Evolutionary conservation across 2,888 invertebrate species (phyloP), one percentile per base, ranked within the genome.

Genomic region (Amiota minor): DNA sequence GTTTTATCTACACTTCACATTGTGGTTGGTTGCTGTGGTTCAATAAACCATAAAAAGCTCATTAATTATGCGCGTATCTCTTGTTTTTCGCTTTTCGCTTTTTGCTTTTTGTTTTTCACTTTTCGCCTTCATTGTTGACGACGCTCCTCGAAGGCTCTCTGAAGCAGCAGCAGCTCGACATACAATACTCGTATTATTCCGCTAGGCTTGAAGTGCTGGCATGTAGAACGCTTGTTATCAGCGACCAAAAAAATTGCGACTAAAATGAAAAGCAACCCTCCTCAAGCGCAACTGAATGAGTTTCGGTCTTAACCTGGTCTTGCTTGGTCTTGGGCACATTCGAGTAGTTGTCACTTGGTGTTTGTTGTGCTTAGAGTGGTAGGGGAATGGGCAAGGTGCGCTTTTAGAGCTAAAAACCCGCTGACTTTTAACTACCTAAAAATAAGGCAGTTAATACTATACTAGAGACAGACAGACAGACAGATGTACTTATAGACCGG

Each of bases 41-140:
- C 87, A 88, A 88, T 88, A 88, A 88, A 88, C 87, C 88, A 88
- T 88, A 88, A 88, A 80, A 88, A 85, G 81, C 87, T 88, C 87
- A 88, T 88, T 88, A 88, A 88, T 88, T 88, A 88, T 88, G 88
- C 87, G 84, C 88, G 83, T 88, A 88, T 87, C 79, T 78, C 35
- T 35, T 35, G 35, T 35, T 35, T 76, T 76, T 20, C 83, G 86
- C 73, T 65, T 55, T 35, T 35, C 35, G 11, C 23, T 55, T 55
- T 55, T 55, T 55, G 9, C 3, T 16, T 55, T 55, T 55, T 35
- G 35, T 35, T 35, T 35, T 35, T 8, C 6, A 35, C 6, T 35
- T 35, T 35, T 35, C 35, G 35, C 35, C 35, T 35, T 35, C 6
- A 35, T 35, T 59, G 20, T 16, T 59, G 16, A 16, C 67, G 72